phyloP scores from a whole-genome alignment of 2,888 invertebrate species.

The Pseudococcus jackbeardsleyi region DNA sequence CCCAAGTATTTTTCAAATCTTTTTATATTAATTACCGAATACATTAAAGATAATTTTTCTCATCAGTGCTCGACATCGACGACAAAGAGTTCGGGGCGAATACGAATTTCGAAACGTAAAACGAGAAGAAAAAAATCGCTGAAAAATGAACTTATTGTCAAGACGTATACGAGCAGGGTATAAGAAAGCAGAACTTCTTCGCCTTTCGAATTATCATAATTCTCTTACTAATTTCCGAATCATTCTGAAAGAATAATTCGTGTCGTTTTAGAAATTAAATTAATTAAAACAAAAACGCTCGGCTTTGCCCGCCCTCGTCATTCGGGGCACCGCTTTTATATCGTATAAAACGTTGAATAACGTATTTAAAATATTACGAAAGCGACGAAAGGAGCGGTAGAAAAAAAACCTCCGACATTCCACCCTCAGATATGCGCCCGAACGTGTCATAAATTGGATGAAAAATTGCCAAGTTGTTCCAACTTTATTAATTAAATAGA shows the following conservation, averaged over 20 bases:
- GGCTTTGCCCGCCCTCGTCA: background rate
- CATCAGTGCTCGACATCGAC: background rate
- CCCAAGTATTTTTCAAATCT: background rate
- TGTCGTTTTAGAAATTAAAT: constrained; percentile 40
- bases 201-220: constrained; percentile 19
- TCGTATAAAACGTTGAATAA: constrained; percentile 6
- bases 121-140: background rate
- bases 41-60: constrained; percentile 42
- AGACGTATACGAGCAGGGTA: background rate
- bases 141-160: constrained; percentile 41
- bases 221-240: constrained; percentile 39
- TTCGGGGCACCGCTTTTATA: background rate
- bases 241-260: constrained; percentile 1
- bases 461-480: constrained; percentile 32
- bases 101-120: background rate
- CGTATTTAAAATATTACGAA: background rate
- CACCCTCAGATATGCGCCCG: constrained; percentile 11
- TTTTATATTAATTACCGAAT: constrained; percentile 39
- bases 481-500: constrained; percentile 44
- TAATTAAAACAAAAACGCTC: constrained; percentile 32
- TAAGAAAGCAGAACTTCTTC: background rate
- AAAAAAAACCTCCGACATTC: background rate
- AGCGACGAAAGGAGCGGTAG: background rate
- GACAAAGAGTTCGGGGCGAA: background rate
- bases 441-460: constrained; percentile 39